Percentiles rank a stretch among this genome's conserved stretches.
These are phyloP conservation scores for Apis florea DNA, from an alignment of 1,140 invertebrate species.

Conservation along the genomic window DNA sequence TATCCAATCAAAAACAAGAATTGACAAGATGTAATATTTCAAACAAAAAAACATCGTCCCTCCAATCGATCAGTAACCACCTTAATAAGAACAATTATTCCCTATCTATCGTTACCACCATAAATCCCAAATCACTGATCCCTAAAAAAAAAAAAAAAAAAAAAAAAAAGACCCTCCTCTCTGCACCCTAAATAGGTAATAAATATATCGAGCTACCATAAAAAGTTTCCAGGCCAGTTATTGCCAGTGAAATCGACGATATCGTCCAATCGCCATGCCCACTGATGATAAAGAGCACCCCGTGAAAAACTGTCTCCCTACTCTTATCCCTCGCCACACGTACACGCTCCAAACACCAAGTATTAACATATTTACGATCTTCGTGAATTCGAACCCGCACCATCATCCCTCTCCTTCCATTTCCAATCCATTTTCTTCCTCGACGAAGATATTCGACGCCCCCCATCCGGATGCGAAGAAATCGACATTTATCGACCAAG, in stretches of 20 bases:
- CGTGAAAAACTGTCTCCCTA: conserved; percentile 43
- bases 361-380: conserved; percentile 67
- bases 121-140: background rate
- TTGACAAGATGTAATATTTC: no score
- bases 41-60: background rate
- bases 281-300: conserved; percentile 49
- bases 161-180: background rate
- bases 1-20: no score
- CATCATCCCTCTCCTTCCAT: background rate
- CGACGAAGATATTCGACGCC: conserved; percentile 12
- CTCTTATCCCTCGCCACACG: conserved; percentile 53
- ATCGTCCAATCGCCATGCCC: conserved; percentile 50
- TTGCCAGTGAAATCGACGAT: conserved; percentile 59
- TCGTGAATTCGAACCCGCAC: conserved; percentile 56
- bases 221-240: conserved; percentile 53
- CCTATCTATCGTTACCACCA: no score
- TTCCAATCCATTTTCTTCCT: background rate
- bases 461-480: conserved; percentile 45
- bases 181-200: conserved; percentile 52
- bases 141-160: no score
- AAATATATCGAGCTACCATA: conserved; percentile 53
- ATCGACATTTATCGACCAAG: conserved; percentile 55
- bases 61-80: no score
- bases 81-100: conserved; percentile 11
- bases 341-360: conserved; percentile 51